A percentile compares a stretch with the other conserved stretches of the same genome.
Evolutionary conservation across 2,888 invertebrate genomes (phyloP).

Genomic region (Eulithis prunata): DNA sequence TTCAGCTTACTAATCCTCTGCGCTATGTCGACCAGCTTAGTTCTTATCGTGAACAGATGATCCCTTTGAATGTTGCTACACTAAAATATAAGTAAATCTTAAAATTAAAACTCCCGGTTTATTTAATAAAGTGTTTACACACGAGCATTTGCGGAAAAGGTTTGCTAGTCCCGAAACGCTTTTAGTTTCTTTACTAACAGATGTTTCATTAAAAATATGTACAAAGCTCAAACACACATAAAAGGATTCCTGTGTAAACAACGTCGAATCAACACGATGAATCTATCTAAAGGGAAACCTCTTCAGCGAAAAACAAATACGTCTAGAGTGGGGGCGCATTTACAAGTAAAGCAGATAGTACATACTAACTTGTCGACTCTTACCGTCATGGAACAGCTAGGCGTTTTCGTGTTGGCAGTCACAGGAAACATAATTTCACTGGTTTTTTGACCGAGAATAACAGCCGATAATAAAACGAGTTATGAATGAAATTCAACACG

Average conservation of each 20-base stretch:
- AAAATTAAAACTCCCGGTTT: too few species aligned
- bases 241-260: conserved; percentile 75
- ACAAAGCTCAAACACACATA: conserved; percentile 61
- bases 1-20: too few species aligned
- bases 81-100: too few species aligned
- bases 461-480: too few species aligned
- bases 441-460: too few species aligned
- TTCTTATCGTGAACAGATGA: too few species aligned
- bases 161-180: conserved; percentile 17
- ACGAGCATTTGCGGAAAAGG: conserved; percentile 2
- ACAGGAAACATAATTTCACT: neutral
- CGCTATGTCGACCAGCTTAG: too few species aligned
- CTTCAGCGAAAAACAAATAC: conserved; percentile 73
- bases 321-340: conserved; percentile 54
- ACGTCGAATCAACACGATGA: conserved; percentile 75
- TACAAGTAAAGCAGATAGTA: conserved; percentile 4
- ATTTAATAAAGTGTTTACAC: neutral
- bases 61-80: too few species aligned
- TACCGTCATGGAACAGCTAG: neutral
- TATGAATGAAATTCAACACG: too few species aligned
- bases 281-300: conserved; percentile 77
- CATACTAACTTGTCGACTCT: neutral
- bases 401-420: too few species aligned
- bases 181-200: conserved; percentile 25
- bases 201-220: conserved; percentile 46